Evolutionary conservation across 2,888 invertebrate species (phyloP).

Genomic region (Catocala nupta): DNA sequence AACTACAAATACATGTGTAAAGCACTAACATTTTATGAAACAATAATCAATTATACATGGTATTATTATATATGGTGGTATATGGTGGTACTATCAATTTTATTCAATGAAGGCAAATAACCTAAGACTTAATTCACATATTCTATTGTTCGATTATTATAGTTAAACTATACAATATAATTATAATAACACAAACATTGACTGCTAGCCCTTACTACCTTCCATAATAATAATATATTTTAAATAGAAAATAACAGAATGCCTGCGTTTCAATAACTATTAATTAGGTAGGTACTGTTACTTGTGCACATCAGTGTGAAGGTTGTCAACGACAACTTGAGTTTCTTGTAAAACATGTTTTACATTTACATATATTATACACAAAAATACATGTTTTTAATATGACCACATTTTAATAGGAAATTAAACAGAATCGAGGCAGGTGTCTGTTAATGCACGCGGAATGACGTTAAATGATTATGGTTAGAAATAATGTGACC

Average conservation of each 20-base stretch:
- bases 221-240: conserved; percentile 35
- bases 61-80: too few relatives aligned
- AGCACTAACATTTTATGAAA: conserved; percentile 54
- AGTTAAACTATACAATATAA: conserved; percentile 44
- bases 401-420: too few relatives aligned
- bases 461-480: not conserved
- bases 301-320: conserved; percentile 45
- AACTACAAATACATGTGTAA: conserved; percentile 76
- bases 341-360: conserved; percentile 20
- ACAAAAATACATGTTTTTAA: too few relatives aligned
- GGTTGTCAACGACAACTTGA: conserved; percentile 25
- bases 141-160: conserved; percentile 43
- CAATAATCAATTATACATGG: conserved; percentile 47
- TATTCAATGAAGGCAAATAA: conserved; percentile 49
- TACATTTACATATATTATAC: conserved; percentile 23
- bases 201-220: conserved; percentile 47
- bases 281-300: conserved; percentile 34
- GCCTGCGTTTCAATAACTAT: conserved; percentile 30
- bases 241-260: conserved; percentile 35
- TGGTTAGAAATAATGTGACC: not conserved
- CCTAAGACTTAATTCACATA: conserved; percentile 37
- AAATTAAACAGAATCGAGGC: conserved; percentile 4
- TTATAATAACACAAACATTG: conserved; percentile 46
- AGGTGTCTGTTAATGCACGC: not conserved
- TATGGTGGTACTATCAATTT: conserved; percentile 45